These are phyloP conservation scores for Copidosoma aretas DNA, from an alignment of 2,888 invertebrate genomes.

Conservation along the genomic window DNA sequence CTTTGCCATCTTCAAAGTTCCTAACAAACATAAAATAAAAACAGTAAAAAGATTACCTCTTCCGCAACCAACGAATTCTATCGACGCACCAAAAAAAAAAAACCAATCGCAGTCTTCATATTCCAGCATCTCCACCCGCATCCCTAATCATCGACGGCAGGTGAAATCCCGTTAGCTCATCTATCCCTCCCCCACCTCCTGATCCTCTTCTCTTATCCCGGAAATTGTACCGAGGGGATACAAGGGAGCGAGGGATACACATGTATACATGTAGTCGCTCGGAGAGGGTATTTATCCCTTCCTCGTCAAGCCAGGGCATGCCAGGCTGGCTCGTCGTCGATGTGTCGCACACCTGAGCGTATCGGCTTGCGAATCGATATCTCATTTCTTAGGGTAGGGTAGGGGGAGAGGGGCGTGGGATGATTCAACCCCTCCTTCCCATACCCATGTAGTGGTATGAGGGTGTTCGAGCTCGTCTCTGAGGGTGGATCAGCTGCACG, in stretches of 20 bases:
- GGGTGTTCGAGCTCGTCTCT: conserved; percentile 12
- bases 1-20: too few species aligned
- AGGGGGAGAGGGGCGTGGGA: conserved; percentile 16
- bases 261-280: too few species aligned
- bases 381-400: conserved; percentile 51
- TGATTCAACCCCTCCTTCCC: conserved; percentile 19
- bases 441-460: too few species aligned
- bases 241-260: too few species aligned
- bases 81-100: not conserved
- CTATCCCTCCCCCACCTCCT: not conserved
- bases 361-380: conserved; percentile 59
- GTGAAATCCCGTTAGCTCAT: conserved; percentile 30
- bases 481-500: conserved; percentile 45
- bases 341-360: conserved; percentile 31
- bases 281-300: conserved; percentile 14
- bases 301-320: not conserved
- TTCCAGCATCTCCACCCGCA: not conserved
- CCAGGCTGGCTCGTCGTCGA: not conserved
- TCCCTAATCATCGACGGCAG: conserved; percentile 15
- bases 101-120: conserved; percentile 14
- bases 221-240: conserved; percentile 21
- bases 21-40: too few species aligned
- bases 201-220: conserved; percentile 4
- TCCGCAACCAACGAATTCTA: not conserved
- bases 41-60: too few species aligned